These are phyloP conservation scores for Megaptera novaeangliae DNA, from an alignment of 2,113 vertebrate genomes.

Conservation along the genomic window DNA sequence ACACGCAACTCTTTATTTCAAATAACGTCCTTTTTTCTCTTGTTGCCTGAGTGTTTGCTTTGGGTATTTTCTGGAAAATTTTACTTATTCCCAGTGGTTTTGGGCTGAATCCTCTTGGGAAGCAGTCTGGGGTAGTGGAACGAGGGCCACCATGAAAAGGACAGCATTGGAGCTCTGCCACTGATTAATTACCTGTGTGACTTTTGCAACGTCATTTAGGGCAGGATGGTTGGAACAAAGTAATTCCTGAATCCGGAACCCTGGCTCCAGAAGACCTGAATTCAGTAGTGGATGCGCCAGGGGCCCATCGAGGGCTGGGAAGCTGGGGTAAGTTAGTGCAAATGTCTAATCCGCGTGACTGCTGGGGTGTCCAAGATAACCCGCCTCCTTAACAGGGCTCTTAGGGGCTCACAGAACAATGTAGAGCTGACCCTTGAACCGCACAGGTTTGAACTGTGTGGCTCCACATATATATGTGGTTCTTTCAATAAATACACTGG, in stretches of 20 bases:
- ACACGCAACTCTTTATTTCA: background rate
- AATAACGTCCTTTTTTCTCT: background rate
- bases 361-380: background rate
- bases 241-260: background rate
- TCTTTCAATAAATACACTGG: background rate
- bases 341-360: rapidly evolving
- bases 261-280: background rate
- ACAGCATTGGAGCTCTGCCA: rapidly evolving
- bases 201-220: background rate
- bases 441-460: background rate
- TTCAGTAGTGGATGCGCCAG: background rate
- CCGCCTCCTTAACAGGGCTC: background rate
- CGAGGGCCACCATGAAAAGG: rapidly evolving
- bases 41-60: background rate
- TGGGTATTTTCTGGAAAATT: background rate
- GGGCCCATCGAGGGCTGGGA: background rate
- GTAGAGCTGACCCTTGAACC: background rate
- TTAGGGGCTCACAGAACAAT: background rate
- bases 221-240: background rate
- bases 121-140: rapidly evolving
- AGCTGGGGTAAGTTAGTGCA: background rate
- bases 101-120: no score
- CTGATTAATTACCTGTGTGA: rapidly evolving
- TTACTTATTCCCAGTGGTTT: background rate
- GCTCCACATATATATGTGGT: background rate